Conservation (phyloP, 2,113 vertebrate genomes). For the Salvelinus fontinalis region DNA sequence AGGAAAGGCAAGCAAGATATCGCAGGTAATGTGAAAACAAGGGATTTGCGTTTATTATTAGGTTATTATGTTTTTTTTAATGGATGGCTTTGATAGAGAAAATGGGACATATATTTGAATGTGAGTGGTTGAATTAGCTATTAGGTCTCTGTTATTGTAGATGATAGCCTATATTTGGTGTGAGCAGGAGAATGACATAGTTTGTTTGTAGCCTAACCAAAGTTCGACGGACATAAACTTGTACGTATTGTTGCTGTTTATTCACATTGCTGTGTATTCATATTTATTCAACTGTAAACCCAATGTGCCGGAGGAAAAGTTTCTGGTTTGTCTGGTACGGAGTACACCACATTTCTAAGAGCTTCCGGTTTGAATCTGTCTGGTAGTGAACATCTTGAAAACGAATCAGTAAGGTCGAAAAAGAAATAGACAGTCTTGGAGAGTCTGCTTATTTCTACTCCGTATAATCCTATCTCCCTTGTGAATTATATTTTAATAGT, state of each 20-base stretch:
- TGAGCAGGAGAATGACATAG: background rate
- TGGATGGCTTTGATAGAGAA: background rate
- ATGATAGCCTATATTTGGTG: background rate
- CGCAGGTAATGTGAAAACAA: constrained; percentile 78
- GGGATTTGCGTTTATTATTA: background rate
- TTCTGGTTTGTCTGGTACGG: constrained; percentile 80
- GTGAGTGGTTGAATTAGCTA: background rate
- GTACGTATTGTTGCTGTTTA: background rate
- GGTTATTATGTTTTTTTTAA: background rate
- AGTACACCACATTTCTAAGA: constrained; percentile 78
- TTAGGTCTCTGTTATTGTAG: background rate
- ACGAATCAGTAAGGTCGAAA: constrained; percentile 87
- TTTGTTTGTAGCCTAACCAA: no score
- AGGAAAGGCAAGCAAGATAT: constrained; percentile 54
- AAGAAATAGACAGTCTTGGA: constrained; percentile 71
- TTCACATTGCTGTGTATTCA: background rate
- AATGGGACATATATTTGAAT: background rate
- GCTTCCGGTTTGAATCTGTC: constrained; percentile 90
- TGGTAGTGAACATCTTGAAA: constrained; percentile 90
- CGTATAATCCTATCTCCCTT: background rate
- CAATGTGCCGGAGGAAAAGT: constrained; percentile 44
- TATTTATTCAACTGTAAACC: background rate
- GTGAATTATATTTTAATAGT: background rate
- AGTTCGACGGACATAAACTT: no score
- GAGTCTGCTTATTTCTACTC: background rate